phyloP scores from a whole-genome alignment of 2,113 vertebrate genomes.

The Thermophis baileyi region DNA sequence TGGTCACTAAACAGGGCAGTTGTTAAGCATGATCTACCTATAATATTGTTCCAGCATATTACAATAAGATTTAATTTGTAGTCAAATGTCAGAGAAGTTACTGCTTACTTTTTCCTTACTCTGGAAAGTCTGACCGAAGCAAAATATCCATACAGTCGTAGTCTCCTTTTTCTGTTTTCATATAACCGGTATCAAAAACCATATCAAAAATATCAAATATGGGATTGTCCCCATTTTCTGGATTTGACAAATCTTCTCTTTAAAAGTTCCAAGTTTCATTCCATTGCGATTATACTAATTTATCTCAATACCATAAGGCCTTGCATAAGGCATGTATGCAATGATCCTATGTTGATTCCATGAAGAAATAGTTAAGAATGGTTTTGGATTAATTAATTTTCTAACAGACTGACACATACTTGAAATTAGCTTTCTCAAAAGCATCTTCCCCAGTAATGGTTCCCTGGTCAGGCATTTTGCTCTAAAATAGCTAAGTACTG shows the following conservation, averaged over 20 bases:
- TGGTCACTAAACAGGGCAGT: neutral
- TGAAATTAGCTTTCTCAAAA: conserved; percentile 42
- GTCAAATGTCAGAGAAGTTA: neutral
- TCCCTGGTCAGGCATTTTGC: conserved; percentile 50
- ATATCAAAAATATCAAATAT: neutral
- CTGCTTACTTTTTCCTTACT: neutral
- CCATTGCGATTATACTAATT: neutral
- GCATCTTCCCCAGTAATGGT: conserved; percentile 32
- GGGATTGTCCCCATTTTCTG: neutral
- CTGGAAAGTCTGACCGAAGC: neutral
- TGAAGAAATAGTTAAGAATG: conserved; percentile 39
- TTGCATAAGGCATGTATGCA: neutral
- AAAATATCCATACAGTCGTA: neutral
- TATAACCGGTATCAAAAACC: neutral
- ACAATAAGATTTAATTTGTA: neutral
- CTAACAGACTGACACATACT: conserved; percentile 47
- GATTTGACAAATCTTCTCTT: neutral
- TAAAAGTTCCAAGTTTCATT: neutral
- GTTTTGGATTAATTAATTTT: conserved; percentile 61
- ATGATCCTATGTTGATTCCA: conserved; percentile 29
- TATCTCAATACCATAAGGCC: neutral
- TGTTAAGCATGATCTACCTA: neutral
- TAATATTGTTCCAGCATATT: neutral
- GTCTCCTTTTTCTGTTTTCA: neutral
- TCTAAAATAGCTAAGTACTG: conserved; percentile 57